Conservation (phyloP, 2,888 invertebrate species). For the Caradrina kadenii region DNA sequence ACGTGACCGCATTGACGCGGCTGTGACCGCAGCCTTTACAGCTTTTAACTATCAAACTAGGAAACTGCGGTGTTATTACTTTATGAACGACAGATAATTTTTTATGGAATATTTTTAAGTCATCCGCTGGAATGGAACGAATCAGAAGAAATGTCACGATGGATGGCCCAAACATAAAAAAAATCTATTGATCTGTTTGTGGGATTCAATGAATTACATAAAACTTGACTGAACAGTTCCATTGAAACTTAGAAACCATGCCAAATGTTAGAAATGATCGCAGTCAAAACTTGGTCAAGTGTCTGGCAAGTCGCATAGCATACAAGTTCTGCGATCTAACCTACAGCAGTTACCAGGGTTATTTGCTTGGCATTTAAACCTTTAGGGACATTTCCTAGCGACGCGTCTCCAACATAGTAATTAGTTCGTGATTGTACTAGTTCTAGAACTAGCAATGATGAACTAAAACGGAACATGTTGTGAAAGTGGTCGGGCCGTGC, state of each 20-base stretch:
- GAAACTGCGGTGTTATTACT: conserved; percentile 64
- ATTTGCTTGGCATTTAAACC: conserved; percentile 23
- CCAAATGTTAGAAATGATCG: background rate
- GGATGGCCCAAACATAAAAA: background rate
- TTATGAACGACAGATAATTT: conserved; percentile 42
- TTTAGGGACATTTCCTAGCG: conserved; percentile 22
- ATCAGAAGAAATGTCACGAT: conserved; percentile 24
- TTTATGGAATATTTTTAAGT: conserved; percentile 17
- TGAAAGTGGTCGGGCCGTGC: conserved; percentile 74
- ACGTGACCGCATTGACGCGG: conserved; percentile 64
- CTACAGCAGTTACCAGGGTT: conserved; percentile 12
- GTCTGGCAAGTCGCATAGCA: conserved; percentile 1
- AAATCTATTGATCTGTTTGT: background rate
- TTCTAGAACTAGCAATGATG: conserved; percentile 58
- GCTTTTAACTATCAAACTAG: conserved; percentile 60
- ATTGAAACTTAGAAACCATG: conserved; percentile 2
- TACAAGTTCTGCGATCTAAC: conserved; percentile 18
- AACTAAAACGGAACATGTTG: conserved; percentile 70
- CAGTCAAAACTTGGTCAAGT: conserved; percentile 19
- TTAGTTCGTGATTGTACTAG: conserved; percentile 54
- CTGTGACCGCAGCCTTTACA: conserved; percentile 43
- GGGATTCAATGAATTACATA: conserved; percentile 1
- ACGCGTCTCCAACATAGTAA: conserved; percentile 32
- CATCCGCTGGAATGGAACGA: background rate
- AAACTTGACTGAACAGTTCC: conserved; percentile 6